A percentile compares a stretch with the other conserved stretches of the same genome.
These are phyloP conservation scores for Diadophis punctatus DNA, from an alignment of 2,113 vertebrate species.

Conservation along the genomic window DNA sequence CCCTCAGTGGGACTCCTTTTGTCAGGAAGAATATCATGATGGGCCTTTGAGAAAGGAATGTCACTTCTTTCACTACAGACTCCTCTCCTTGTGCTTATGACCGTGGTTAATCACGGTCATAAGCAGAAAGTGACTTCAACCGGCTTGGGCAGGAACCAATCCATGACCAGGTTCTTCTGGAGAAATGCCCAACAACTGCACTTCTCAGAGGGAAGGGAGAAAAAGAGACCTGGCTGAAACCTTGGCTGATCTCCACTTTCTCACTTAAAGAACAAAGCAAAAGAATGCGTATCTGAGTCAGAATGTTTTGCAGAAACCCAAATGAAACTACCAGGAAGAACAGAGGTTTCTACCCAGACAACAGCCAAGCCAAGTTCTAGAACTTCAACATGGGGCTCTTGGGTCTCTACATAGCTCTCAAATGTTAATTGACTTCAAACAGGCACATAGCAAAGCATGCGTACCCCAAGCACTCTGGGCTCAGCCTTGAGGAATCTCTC, in stretches of 20 bases:
- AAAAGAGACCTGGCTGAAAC: background rate
- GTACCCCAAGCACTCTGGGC: background rate
- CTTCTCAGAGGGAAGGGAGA: background rate
- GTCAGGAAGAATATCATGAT: background rate
- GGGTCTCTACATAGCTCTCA: background rate
- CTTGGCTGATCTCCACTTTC: no score
- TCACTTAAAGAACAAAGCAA: no score
- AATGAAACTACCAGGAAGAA: background rate
- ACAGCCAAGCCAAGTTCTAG: background rate
- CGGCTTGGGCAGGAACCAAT: background rate
- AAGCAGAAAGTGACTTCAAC: background rate
- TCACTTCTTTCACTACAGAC: background rate
- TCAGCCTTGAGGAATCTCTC: background rate
- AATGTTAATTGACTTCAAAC: background rate
- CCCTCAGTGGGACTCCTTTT: background rate
- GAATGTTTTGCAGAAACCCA: background rate
- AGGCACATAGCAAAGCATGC: background rate
- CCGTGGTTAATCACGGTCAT: background rate
- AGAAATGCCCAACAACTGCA: background rate
- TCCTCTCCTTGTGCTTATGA: background rate
- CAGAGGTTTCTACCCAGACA: background rate
- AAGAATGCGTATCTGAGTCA: background rate
- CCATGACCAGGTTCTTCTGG: background rate
- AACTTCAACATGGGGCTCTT: background rate
- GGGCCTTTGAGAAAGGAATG: background rate